Evolutionary conservation across 2,888 invertebrate species (phyloP), one percentile per base, ranked within the genome.

Genomic region (Disparrhopalites patrizii): DNA sequence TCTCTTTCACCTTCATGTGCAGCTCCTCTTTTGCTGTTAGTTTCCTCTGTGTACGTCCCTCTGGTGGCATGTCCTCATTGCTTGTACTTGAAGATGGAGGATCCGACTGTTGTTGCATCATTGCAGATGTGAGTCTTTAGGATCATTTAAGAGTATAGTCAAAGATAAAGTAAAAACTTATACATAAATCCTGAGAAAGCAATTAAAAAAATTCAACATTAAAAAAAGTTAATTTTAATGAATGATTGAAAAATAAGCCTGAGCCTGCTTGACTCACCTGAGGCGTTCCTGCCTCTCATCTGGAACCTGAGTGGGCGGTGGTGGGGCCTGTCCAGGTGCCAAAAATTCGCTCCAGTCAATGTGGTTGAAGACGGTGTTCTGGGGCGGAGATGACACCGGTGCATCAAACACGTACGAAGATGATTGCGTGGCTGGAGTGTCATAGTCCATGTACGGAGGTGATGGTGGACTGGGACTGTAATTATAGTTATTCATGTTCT

Each of bases 271-370:
- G n/a, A 43, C 18, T 20, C 28, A 57, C 40, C 60, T 50, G 33
- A 64, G 28, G 27, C 55, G 38, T 23, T 54, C 58, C 30, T 52
- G 33, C 8, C 62, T 57, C 33, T 67, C 66, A 43, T 66, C 65
- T 23, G 70, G 70, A 38, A 75, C 71, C 20, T 63, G 63, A 2
- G 70, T 73, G 3, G 72, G 72, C 8, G 69, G 71, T n/a, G 75
- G 75, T 28, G 75, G 75, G 0, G 40, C 27, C 30, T 65, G 57
- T 18, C 75, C 75, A 23, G 75, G 75, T 33, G 71, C 68, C 40
- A 75, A 51, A 47, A 75, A 75, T 28, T 73, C 72, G 13, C 68
- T 70, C 75, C 75, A 75, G 28, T 73, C 68, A 55, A 75, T 75
- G 57, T 75, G 75, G 54, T 60, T 69, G 50, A 75, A 75, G 0